These are phyloP conservation scores for Molossus molossus DNA, from an alignment of 2,797 vertebrate genomes.

Conservation along the genomic window DNA sequence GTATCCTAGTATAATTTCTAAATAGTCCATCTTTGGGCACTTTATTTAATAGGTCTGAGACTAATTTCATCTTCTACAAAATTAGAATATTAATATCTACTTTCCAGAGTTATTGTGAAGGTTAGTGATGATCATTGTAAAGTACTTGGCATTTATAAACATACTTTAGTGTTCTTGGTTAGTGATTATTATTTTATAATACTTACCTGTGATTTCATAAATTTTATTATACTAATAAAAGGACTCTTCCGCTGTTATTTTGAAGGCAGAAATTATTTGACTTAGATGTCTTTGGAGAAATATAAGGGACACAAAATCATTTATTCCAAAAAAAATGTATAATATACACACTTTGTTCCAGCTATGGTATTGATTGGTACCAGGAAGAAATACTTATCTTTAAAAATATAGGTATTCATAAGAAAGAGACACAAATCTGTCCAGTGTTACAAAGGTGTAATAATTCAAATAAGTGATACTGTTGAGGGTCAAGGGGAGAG, in stretches of 20 bases:
- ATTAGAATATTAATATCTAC: not conserved
- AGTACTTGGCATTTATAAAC: not conserved
- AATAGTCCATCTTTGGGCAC: not conserved
- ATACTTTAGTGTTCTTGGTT: constrained; percentile 21
- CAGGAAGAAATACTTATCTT: not conserved
- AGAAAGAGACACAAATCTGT: not conserved
- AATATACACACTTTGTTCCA: not conserved
- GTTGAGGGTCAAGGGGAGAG: rapidly evolving
- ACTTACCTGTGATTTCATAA: not conserved
- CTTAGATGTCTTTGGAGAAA: not conserved
- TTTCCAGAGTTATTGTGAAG: constrained; percentile 12
- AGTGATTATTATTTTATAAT: constrained; percentile 8
- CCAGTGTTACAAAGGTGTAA: not conserved
- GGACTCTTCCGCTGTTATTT: not conserved
- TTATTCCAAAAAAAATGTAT: not conserved
- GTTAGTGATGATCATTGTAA: not conserved
- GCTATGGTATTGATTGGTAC: not conserved
- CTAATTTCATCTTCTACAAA: constrained; percentile 23
- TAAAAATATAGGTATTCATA: not conserved
- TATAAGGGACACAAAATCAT: not conserved
- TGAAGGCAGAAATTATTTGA: not conserved
- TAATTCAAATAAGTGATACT: not conserved
- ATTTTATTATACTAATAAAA: constrained; percentile 23
- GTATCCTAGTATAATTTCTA: not conserved
- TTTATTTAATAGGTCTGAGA: constrained; percentile 21